Evolutionary conservation across 2,888 invertebrate species (phyloP).

Genomic region (Isotomurus palustris): DNA sequence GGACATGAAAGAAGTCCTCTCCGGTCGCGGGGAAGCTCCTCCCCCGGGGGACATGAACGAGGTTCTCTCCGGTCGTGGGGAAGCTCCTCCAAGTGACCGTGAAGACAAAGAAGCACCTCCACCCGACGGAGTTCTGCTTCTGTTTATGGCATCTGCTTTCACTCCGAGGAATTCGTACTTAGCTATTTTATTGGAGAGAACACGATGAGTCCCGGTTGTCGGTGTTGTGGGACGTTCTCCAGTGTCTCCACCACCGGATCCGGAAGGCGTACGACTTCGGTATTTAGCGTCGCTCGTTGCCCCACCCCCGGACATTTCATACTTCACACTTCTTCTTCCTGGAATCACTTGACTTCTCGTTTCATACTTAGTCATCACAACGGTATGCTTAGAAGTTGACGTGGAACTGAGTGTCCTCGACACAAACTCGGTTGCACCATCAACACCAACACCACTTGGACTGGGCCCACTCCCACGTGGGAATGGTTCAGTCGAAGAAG

Average conservation of each 20-base stretch:
- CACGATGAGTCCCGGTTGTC: slow-evolving; percentile 7
- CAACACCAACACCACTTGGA: background rate
- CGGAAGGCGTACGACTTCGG: slow-evolving; percentile 21
- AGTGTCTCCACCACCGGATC: slow-evolving; percentile 11
- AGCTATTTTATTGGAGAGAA: slow-evolving; percentile 21
- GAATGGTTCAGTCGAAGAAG: background rate
- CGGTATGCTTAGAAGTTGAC: slow-evolving; percentile 1
- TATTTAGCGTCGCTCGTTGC: background rate
- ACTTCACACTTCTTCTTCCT: slow-evolving; percentile 31
- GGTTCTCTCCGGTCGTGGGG: slow-evolving; percentile 12
- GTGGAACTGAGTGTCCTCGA: background rate
- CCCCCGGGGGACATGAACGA: background rate
- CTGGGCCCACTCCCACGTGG: background rate
- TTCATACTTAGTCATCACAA: slow-evolving; percentile 26
- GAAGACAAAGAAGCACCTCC: slow-evolving; percentile 23
- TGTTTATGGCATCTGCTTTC: slow-evolving; percentile 20
- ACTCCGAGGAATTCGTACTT: slow-evolving; percentile 41
- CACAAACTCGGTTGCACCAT: background rate
- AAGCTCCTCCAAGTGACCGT: slow-evolving; percentile 13
- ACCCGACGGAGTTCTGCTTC: slow-evolving; percentile 28
- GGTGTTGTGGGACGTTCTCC: too few relatives aligned
- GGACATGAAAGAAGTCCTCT: background rate
- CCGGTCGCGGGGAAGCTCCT: background rate
- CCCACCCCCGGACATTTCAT: slow-evolving; percentile 19
- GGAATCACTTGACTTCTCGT: slow-evolving; percentile 28